A percentile compares a stretch with the other conserved stretches of the same genome.
Conservation (phyloP, 2,797 vertebrate species). For the Myripristis jacobus region DNA sequence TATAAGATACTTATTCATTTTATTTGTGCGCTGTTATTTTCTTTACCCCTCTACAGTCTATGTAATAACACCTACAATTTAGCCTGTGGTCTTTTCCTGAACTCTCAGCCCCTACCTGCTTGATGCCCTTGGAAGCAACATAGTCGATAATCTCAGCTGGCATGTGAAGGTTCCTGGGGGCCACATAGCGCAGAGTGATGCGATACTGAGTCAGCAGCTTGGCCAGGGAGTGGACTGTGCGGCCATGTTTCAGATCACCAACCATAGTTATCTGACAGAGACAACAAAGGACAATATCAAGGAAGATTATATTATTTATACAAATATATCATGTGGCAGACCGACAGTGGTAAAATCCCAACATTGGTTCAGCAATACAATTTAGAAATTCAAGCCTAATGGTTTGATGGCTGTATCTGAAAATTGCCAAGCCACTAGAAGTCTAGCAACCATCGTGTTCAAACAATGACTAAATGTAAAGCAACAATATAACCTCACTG, state of each 20-base stretch:
- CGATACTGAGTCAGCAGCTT: slow-evolving; percentile 96
- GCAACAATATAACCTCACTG: too few relatives aligned
- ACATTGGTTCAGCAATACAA: too few relatives aligned
- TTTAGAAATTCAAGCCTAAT: too few relatives aligned
- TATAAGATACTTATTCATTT: too few relatives aligned
- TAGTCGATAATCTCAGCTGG: slow-evolving; percentile 89
- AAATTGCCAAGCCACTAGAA: too few relatives aligned
- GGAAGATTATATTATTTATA: too few relatives aligned
- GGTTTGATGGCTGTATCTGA: too few relatives aligned
- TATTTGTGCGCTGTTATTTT: not conserved
- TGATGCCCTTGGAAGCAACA: slow-evolving; percentile 93
- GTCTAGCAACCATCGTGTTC: too few relatives aligned
- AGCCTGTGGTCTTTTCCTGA: not conserved
- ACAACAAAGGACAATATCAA: not conserved
- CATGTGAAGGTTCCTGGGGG: slow-evolving; percentile 92
- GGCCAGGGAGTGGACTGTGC: slow-evolving; percentile 96
- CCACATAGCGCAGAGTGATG: slow-evolving; percentile 93
- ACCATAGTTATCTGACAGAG: slow-evolving; percentile 94
- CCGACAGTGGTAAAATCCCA: too few relatives aligned
- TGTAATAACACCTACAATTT: not conserved
- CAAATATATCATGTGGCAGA: too few relatives aligned
- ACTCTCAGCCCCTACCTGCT: slow-evolving; percentile 85
- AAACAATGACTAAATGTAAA: too few relatives aligned
- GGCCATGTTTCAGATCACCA: slow-evolving; percentile 96
- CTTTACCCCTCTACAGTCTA: too few relatives aligned